phyloP scores from a whole-genome alignment of 2,113 vertebrate species.

The Narcine bancroftii region DNA sequence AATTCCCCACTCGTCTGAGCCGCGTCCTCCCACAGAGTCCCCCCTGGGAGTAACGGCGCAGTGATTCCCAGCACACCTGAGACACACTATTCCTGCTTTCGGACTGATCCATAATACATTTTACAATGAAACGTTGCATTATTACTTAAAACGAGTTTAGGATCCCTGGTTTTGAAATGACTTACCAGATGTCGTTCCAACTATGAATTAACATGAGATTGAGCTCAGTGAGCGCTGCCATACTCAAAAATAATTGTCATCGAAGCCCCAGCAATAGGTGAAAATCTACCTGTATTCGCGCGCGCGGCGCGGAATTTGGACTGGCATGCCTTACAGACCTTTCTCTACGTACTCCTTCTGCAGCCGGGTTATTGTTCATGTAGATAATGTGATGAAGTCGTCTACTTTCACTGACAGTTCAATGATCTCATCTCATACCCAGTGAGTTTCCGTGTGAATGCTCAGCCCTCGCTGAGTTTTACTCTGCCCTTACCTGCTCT shows the following conservation, averaged over 20 bases:
- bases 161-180: not conserved
- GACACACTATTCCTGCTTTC: not conserved
- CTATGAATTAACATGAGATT: not conserved
- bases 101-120: not conserved
- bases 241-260: not conserved
- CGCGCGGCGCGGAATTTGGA: not conserved
- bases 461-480: not conserved
- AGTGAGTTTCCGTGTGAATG: not conserved
- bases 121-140: not conserved
- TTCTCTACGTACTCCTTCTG: not conserved
- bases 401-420: not conserved
- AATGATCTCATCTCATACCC: not conserved
- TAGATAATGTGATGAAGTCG: not conserved
- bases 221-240: not conserved
- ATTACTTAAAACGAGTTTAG: not conserved
- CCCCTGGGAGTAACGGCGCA: not conserved
- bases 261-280: not conserved
- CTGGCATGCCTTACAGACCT: not conserved
- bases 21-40: not conserved
- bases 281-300: too few species aligned
- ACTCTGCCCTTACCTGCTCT: not conserved
- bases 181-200: not conserved
- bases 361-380: not conserved
- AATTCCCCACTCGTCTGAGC: not conserved
- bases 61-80: not conserved